Conservation (phyloP, 2,797 vertebrate species). For the Tarsius wallacei region DNA sequence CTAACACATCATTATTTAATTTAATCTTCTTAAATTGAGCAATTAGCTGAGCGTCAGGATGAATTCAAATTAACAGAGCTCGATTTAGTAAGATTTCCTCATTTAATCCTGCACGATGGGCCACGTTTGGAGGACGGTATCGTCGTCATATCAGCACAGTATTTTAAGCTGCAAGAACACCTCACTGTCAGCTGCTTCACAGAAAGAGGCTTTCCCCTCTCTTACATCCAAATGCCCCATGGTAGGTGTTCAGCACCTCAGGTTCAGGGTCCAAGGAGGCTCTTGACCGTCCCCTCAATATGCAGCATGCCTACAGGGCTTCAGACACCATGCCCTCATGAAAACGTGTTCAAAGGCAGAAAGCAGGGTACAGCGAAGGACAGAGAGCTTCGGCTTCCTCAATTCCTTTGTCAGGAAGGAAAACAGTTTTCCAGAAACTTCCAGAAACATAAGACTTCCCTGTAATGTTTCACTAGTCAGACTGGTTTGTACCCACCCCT, state of each 20-base stretch:
- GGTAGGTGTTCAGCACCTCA: not conserved
- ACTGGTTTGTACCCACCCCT: not conserved
- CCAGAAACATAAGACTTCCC: not conserved
- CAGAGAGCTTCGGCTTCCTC: not conserved
- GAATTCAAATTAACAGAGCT: not conserved
- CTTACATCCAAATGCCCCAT: not conserved
- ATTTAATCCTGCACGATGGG: not conserved
- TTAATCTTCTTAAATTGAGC: not conserved
- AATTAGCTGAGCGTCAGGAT: not conserved
- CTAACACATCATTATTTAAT: not conserved
- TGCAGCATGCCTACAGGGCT: not conserved
- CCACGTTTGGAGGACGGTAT: not conserved
- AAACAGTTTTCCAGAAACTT: not conserved
- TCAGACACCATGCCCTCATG: not conserved
- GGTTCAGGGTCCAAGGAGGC: not conserved
- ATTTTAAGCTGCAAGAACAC: not conserved
- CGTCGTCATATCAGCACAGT: not conserved
- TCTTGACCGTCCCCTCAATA: not conserved
- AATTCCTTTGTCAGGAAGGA: not conserved
- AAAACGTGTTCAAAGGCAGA: not conserved
- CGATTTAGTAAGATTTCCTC: not conserved
- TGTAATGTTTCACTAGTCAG: not conserved
- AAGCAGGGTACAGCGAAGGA: rapidly evolving
- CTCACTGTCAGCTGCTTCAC: not conserved
- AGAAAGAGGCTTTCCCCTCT: not conserved